phyloP scores from a whole-genome alignment of 2,888 invertebrate species.

The Zygothrica quintamaculata region DNA sequence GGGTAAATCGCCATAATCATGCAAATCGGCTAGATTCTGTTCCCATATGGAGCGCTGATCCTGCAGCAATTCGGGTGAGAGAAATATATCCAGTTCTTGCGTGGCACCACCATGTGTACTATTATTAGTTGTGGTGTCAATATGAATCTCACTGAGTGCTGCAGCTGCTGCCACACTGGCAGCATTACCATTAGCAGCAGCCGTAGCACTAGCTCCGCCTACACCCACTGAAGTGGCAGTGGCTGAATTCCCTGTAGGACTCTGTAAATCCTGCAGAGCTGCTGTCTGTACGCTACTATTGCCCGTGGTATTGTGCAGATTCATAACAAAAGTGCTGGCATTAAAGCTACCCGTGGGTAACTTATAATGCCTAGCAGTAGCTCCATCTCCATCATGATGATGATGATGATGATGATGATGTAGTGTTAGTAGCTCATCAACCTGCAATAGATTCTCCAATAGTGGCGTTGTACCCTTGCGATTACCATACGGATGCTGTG shows the following conservation, averaged over 20 bases:
- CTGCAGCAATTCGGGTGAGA: constrained; percentile 82
- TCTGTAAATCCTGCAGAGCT: constrained; percentile 79
- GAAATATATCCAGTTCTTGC: constrained; percentile 77
- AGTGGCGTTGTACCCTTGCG: constrained; percentile 84
- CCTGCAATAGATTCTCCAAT: constrained; percentile 85
- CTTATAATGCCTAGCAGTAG: constrained; percentile 42
- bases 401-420: background rate
- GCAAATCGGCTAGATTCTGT: constrained; percentile 87
- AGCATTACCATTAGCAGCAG: constrained; percentile 11
- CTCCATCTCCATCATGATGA: background rate
- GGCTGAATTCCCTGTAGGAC: constrained; percentile 32
- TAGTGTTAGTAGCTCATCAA: constrained; percentile 87
- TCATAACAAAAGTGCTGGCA: constrained; percentile 87
- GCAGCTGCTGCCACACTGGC: constrained; percentile 30
- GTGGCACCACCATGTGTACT: constrained; percentile 23
- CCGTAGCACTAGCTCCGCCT: constrained; percentile 16
- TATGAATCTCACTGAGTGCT: constrained; percentile 60
- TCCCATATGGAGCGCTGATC: constrained; percentile 85
- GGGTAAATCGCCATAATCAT: constrained; percentile 85
- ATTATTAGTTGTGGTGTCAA: constrained; percentile 49
- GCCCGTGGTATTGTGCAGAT: constrained; percentile 84
- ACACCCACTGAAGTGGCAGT: constrained; percentile 35
- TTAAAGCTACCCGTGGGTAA: constrained; percentile 84
- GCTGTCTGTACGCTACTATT: constrained; percentile 79
- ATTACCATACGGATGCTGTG: constrained; percentile 83